These are phyloP conservation scores for Solen grandis DNA, from an alignment of 1,140 invertebrate genomes.

Conservation along the genomic window DNA sequence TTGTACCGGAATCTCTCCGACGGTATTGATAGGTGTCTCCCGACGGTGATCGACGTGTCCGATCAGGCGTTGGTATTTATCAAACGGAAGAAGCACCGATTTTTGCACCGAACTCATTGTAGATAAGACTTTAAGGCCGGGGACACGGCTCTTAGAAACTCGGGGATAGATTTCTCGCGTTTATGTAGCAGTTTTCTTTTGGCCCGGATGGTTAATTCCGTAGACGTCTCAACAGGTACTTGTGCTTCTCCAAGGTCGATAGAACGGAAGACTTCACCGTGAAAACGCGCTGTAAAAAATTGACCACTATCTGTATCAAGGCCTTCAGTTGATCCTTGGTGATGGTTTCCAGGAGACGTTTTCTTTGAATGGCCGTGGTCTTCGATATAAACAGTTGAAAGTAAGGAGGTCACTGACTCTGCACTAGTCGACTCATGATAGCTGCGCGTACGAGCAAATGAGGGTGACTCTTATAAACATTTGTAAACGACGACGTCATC, in stretches of 20 bases:
- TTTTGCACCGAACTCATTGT: not conserved
- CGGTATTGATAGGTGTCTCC: too few relatives aligned
- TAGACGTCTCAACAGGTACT: not conserved
- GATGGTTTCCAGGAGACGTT: not conserved
- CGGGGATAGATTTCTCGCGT: not conserved
- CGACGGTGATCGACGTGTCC: too few relatives aligned
- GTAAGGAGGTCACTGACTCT: not conserved
- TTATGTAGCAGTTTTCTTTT: not conserved
- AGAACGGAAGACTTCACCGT: not conserved
- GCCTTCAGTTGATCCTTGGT: not conserved
- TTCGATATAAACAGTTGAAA: not conserved
- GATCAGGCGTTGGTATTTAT: not conserved
- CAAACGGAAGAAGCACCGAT: not conserved
- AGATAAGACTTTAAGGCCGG: not conserved
- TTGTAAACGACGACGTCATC: not conserved
- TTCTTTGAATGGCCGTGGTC: not conserved
- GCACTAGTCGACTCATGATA: not conserved
- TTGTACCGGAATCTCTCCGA: too few relatives aligned
- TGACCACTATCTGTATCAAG: not conserved
- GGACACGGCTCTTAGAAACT: not conserved
- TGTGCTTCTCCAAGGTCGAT: not conserved
- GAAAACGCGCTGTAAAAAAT: not conserved
- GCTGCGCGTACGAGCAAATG: too few relatives aligned
- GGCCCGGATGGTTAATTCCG: not conserved
- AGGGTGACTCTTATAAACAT: too few relatives aligned